Base-by-base conservation (phyloP, 2,113 vertebrate species). In the Baryphthengus martii region DNA sequence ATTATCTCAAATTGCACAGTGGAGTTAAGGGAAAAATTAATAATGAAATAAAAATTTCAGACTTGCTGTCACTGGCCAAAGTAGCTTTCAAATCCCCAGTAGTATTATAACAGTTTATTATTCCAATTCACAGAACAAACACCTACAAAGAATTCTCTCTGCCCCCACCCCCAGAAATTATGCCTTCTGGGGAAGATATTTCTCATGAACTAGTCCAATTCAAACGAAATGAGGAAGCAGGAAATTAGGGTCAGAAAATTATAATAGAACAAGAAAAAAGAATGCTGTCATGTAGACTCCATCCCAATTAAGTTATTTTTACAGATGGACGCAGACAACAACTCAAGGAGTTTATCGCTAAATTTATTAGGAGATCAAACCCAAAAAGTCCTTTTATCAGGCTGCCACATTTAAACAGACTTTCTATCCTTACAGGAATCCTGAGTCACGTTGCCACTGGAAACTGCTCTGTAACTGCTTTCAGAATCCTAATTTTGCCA, bases 211-310 rank as follows among this genome's bases (percentile, higher is more conserved):
- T 0, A 0, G 18, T 81, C 83, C 83, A 87, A 52, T n/a, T 87
- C 70, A 92, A 93, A 81, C 18, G 80, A 81, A 95, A 62, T 4
- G 17, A 71, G 17, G n/a, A 89, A 75, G 77, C 74, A 95, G 89
- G 93, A 95, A 96, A 93, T 91, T 68, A 95, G 44, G 73, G 81
- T 91, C 84, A 95, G 66, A 82, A 91, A 89, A 95, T 72, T 85
- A n/a, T 39, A 72, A 89, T 0, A 75, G 42, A 84, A 67, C 68
- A 85, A 78, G 63, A 58, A 71, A 79, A 74, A 75, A 63, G 23
- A 62, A 71, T 6, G 5, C 52, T 68, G 29, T 37, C 45, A 25
- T 39, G 28, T 35, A 83, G 81, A 47, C 39, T 72, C 17, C 47
- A 68, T 37, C 70, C 10, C 77, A 94, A 76, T 65, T 52, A 72